A percentile compares a stretch with the other conserved stretches of the same genome.
Conservation (phyloP, 2,113 vertebrate species). For the Trochalopteron elliotii region DNA sequence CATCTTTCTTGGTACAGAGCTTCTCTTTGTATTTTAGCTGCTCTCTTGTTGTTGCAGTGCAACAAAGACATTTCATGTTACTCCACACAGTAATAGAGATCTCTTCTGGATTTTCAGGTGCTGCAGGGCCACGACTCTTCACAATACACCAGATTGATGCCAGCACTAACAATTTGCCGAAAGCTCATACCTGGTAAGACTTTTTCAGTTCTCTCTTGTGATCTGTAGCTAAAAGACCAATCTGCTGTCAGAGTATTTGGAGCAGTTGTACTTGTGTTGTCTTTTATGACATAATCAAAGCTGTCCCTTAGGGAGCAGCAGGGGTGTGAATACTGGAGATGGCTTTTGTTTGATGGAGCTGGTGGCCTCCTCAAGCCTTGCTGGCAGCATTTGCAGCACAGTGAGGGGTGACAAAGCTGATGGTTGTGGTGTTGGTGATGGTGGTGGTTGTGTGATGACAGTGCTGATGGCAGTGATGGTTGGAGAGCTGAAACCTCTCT, state of each 20-base stretch:
- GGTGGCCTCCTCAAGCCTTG: accelerated
- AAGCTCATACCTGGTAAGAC: constrained; percentile 96
- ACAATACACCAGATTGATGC: constrained; percentile 98
- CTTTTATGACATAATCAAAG: neutral
- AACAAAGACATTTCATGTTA: neutral
- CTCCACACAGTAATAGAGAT: neutral
- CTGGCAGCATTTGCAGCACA: neutral
- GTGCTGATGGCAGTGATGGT: neutral
- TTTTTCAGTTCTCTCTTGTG: neutral
- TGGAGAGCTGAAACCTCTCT: neutral
- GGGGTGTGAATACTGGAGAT: neutral
- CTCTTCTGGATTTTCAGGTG: constrained; percentile 76
- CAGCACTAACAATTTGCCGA: constrained; percentile 94
- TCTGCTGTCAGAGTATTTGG: neutral
- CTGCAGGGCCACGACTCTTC: constrained; percentile 93
- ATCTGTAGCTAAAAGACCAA: neutral
- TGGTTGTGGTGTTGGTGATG: no score
- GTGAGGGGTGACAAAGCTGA: neutral
- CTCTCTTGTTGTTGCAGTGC: neutral
- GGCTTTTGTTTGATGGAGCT: neutral
- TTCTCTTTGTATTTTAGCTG: neutral
- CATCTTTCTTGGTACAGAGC: neutral
- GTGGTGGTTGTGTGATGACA: no score
- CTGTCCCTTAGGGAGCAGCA: neutral
- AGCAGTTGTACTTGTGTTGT: neutral